These are phyloP conservation scores for Ormyrus nitidulus DNA, from an alignment of 2,888 invertebrate genomes.

Conservation along the genomic window DNA sequence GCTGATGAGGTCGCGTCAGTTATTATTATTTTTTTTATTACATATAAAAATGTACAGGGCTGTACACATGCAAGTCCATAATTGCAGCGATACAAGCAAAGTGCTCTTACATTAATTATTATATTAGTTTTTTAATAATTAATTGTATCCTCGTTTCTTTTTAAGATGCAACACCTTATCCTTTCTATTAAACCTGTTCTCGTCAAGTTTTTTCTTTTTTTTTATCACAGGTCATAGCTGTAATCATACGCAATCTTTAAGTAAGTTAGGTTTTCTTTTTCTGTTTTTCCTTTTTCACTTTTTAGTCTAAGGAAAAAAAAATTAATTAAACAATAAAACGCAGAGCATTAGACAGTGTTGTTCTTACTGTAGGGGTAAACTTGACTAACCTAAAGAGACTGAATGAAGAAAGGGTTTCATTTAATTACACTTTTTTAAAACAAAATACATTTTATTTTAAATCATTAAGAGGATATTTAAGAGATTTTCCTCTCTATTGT, in stretches of 20 bases:
- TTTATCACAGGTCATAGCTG: constrained; percentile 58
- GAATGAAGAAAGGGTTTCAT: background rate
- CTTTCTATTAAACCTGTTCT: constrained; percentile 56
- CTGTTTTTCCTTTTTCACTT: constrained; percentile 8
- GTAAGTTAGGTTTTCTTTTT: constrained; percentile 43
- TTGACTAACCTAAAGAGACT: constrained; percentile 9
- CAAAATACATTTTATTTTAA: background rate
- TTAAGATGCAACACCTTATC: constrained; percentile 49
- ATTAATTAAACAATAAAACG: constrained; percentile 30
- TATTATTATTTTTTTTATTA: constrained; percentile 63
- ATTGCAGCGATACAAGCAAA: constrained; percentile 73
- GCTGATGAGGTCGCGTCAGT: constrained; percentile 31
- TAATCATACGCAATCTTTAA: constrained; percentile 54
- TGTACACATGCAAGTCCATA: constrained; percentile 72
- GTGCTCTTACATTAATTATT: constrained; percentile 69
- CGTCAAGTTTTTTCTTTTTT: constrained; percentile 61
- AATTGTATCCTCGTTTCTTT: constrained; percentile 65
- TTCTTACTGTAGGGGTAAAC: constrained; percentile 24
- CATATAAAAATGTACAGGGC: constrained; percentile 73
- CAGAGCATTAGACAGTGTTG: constrained; percentile 6
- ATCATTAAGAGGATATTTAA: background rate
- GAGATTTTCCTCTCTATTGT: background rate
- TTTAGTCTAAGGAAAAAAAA: constrained; percentile 29
- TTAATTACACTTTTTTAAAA: background rate
- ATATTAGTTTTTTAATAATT: constrained; percentile 66